Evolutionary conservation across 35 echinoderm and acorn worm genomes (phyloP).

Genomic region (Heliocidaris tuberculata): DNA sequence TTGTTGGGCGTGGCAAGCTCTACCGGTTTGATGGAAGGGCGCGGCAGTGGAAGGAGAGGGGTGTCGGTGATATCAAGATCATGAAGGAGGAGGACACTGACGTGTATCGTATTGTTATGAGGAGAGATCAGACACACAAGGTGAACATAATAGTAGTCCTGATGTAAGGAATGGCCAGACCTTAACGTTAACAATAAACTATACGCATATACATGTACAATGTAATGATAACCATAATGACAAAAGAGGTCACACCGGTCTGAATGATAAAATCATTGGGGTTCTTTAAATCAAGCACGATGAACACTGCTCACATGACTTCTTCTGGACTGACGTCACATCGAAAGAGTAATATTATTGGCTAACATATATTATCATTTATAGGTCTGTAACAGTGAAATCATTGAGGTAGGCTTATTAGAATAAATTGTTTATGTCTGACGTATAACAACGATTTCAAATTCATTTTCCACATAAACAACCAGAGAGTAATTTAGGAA

Average conservation of each 20-base stretch:
- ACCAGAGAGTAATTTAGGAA: too few relatives aligned
- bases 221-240: not conserved
- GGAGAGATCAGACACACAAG: constrained; percentile 76
- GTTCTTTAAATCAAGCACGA: too few relatives aligned
- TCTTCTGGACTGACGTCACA: too few relatives aligned
- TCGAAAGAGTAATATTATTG: too few relatives aligned
- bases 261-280: too few relatives aligned
- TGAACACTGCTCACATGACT: too few relatives aligned
- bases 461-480: too few relatives aligned
- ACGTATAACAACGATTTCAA: too few relatives aligned
- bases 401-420: too few relatives aligned
- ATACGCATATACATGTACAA: not conserved
- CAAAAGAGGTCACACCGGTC: not conserved
- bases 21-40: constrained; percentile 66
- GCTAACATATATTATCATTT: too few relatives aligned
- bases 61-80: constrained; percentile 77
- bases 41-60: constrained; percentile 77
- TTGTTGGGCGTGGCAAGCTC: constrained; percentile 53
- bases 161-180: not conserved
- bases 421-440: too few relatives aligned
- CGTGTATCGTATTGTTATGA: constrained; percentile 63
- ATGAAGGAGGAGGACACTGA: constrained; percentile 60
- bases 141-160: not conserved
- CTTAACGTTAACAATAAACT: not conserved
- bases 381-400: too few relatives aligned